Evolutionary conservation across 2,113 vertebrate species (phyloP).

Genomic region (Pseudorhombus dupliciocellatus): DNA sequence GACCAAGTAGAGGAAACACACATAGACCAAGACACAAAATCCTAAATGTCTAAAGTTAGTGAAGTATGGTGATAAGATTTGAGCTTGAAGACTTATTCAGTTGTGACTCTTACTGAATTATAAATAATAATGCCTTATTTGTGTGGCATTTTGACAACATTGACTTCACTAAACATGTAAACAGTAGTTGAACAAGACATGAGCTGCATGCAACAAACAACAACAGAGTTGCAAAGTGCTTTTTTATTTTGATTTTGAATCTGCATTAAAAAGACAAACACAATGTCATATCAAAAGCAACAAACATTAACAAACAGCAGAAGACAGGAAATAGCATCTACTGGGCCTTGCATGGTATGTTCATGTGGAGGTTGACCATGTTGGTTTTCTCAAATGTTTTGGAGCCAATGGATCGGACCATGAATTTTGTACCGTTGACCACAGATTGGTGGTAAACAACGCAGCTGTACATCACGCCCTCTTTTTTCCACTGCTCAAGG

Average conservation of each 20-base stretch:
- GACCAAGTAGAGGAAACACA: slow-evolving; percentile 61
- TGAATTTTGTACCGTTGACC: slow-evolving; percentile 15
- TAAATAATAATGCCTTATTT: background rate
- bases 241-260: slow-evolving; percentile 73
- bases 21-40: slow-evolving; percentile 49
- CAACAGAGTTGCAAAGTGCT: slow-evolving; percentile 56
- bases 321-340: slow-evolving; percentile 65
- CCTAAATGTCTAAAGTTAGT: background rate
- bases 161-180: slow-evolving; percentile 11
- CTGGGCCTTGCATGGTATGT: slow-evolving; percentile 63
- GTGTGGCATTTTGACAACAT: background rate
- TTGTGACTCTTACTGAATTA: too few relatives aligned
- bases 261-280: slow-evolving; percentile 68
- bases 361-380: slow-evolving; percentile 73
- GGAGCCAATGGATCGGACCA: slow-evolving; percentile 70
- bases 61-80: background rate
- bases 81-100: background rate
- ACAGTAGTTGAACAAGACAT: slow-evolving; percentile 36
- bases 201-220: slow-evolving; percentile 63
- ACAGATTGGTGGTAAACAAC: slow-evolving; percentile 75
- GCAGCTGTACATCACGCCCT: slow-evolving; percentile 66
- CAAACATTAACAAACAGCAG: slow-evolving; percentile 65
- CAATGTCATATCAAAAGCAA: slow-evolving; percentile 59
- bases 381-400: slow-evolving; percentile 37
- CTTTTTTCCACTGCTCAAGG: slow-evolving; percentile 37